Base-by-base conservation (phyloP, 2,797 vertebrate species). In the Diglossa cyanea region DNA sequence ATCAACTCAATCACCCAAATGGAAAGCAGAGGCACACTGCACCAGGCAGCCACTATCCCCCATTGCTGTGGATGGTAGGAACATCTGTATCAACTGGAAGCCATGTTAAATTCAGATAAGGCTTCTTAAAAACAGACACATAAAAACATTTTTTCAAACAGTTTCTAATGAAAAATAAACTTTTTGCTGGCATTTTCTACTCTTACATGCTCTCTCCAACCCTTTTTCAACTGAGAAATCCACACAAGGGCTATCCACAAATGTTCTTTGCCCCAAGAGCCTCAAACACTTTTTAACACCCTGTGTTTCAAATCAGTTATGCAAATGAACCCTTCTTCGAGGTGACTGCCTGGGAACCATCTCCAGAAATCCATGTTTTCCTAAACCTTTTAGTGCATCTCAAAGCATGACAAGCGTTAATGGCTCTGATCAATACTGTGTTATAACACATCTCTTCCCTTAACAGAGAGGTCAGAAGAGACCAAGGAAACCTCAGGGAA, bases 311-410 rank as follows among this genome's bases (percentile, higher is more conserved):
- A 53, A 62, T 17, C 58, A 33, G 12, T 39, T 78, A 55, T 50
- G 24, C 40, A 83, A 53, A 82, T 28, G 68, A 92, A 62, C 18
- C 8, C 3, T 62, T 50, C 82, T 70, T 51, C 3, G 12, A 37
- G 35, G 39, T 70, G 51, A 39, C 39, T 47, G 73, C 28, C 65
- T 53, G 16, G 33, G 35, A 66, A 66, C 57, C 28, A 10, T 31
- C 25, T 37, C 18, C 33, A 80, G 35, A 93, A 88, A 85, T 33
- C n/a, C 35, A 2, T 20, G 23, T 54, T 95, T 74, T 79, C 70
- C 63, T 82, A 66, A 92, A 67, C 50, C 70, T 95, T 95, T 96
- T 63, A 95, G 87, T n/a, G 62, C 70, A 53, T 72, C 51, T 78
- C 78, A 47, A 60, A 68, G 48, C 10, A 60, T 35, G 48, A 51